Evolutionary conservation across 2,113 vertebrate genomes (phyloP).

Genomic region (Colaptes auratus): DNA sequence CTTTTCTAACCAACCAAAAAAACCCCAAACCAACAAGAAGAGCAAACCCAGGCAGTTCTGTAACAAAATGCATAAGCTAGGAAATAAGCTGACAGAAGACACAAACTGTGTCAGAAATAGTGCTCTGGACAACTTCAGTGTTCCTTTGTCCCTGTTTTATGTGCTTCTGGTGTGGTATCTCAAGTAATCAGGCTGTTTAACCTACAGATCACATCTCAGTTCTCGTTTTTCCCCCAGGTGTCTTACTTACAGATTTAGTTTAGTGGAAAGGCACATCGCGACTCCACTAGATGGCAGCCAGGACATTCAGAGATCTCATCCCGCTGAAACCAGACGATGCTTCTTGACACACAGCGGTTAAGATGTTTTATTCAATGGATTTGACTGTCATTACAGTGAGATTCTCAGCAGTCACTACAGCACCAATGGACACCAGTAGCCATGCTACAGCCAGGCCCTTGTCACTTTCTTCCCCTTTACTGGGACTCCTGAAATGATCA

Average conservation of each 20-base stretch:
- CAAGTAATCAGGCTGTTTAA: fast-evolving
- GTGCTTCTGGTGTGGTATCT: neutral
- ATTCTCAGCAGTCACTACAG: neutral
- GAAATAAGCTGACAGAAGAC: neutral
- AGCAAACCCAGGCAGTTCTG: too few relatives aligned
- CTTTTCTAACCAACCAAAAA: too few relatives aligned
- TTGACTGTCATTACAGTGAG: neutral
- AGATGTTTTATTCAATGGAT: neutral
- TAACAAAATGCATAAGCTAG: neutral
- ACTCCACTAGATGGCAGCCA: conserved; percentile 60
- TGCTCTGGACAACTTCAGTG: neutral
- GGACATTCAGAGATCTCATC: neutral
- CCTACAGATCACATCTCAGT: fast-evolving
- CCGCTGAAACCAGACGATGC: fast-evolving
- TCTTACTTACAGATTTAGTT: neutral
- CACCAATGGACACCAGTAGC: neutral
- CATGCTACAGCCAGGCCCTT: neutral
- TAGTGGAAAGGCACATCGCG: neutral
- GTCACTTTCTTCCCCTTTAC: neutral
- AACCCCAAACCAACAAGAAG: too few relatives aligned
- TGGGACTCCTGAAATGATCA: neutral
- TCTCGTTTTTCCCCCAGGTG: neutral
- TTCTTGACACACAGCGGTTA: neutral
- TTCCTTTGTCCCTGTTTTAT: neutral
- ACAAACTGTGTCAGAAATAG: neutral